A percentile compares a stretch with the other conserved stretches of the same genome.
phyloP scores from a whole-genome alignment of 2,888 invertebrate genomes.

The Ametastegia equiseti region DNA sequence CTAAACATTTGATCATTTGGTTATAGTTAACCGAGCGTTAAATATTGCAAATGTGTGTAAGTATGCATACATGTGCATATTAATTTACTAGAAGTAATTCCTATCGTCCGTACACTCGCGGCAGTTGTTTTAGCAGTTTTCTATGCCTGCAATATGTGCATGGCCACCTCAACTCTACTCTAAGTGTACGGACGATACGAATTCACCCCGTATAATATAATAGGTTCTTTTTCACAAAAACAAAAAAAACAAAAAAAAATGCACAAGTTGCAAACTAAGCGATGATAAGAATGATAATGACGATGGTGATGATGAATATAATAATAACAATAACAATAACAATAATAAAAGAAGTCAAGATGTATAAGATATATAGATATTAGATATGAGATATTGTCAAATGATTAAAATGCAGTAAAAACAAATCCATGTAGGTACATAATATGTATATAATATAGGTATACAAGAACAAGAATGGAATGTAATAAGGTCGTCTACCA shows the following conservation, averaged over 20 bases:
- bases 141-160: too few relatives aligned
- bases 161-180: too few relatives aligned
- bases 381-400: constrained; percentile 21
- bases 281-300: too few relatives aligned
- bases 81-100: too few relatives aligned
- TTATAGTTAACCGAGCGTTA: neutral
- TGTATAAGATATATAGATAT: neutral
- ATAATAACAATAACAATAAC: neutral
- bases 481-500: constrained; percentile 11
- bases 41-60: neutral
- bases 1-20: neutral
- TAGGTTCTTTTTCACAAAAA: neutral
- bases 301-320: neutral
- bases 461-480: neutral
- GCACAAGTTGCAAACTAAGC: neutral
- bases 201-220: too few relatives aligned
- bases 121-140: too few relatives aligned
- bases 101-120: too few relatives aligned
- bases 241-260: too few relatives aligned
- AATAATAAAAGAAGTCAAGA: neutral
- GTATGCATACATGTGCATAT: neutral
- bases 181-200: too few relatives aligned
- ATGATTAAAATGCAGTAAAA: neutral
- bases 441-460: neutral
- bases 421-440: neutral